These are phyloP conservation scores for Allacma fusca DNA, from an alignment of 2,888 invertebrate species.

Conservation along the genomic window DNA sequence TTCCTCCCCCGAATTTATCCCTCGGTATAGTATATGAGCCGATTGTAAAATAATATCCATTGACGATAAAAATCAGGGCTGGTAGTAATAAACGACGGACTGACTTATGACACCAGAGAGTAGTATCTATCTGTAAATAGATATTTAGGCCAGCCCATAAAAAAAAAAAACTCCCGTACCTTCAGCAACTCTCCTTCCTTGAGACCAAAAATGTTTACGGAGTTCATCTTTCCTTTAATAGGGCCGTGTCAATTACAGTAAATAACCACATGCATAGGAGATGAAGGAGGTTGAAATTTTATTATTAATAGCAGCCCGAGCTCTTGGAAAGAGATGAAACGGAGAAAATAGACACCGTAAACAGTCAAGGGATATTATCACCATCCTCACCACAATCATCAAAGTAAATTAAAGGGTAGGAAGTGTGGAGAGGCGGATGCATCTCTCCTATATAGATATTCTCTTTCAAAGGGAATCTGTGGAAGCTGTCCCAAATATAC, in stretches of 20 bases:
- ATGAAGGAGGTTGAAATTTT: not conserved
- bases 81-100: not conserved
- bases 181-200: not conserved
- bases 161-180: not conserved
- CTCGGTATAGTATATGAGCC: too few species aligned
- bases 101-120: not conserved
- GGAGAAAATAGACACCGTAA: not conserved
- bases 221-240: not conserved
- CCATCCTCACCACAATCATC: not conserved
- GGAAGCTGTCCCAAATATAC: too few species aligned
- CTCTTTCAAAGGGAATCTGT: too few species aligned
- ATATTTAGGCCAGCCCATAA: not conserved
- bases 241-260: not conserved
- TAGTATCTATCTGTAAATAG: not conserved
- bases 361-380: not conserved
- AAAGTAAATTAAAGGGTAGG: constrained; percentile 3
- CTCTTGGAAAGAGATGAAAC: too few species aligned
- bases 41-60: constrained; percentile 1
- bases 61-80: not conserved
- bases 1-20: too few species aligned
- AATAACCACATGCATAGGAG: not conserved
- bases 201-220: not conserved
- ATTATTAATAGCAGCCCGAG: not conserved
- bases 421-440: not conserved
- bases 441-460: not conserved